Conservation (phyloP, 2,113 vertebrate genomes). For the Amazona vittata region DNA sequence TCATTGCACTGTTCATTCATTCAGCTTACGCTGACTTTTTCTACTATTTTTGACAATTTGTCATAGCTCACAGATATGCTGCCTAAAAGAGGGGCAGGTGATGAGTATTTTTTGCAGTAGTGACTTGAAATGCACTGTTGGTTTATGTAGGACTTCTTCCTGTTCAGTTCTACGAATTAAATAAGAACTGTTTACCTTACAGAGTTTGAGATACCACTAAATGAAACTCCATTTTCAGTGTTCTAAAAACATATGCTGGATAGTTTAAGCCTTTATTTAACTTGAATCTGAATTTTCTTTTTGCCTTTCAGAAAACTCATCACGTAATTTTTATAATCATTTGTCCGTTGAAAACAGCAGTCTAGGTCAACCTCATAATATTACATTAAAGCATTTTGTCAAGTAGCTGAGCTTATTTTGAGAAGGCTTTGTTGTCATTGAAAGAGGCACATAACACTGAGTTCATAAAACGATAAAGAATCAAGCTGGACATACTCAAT, state of each 20-base stretch:
- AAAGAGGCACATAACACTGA: background rate
- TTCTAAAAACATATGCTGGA: background rate
- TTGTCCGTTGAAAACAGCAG: background rate
- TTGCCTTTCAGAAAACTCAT: background rate
- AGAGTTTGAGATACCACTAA: background rate
- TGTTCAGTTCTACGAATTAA: background rate
- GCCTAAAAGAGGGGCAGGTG: background rate
- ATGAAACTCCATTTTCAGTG: background rate
- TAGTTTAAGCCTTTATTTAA: background rate
- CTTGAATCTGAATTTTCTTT: background rate
- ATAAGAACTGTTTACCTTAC: background rate
- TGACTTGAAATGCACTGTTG: background rate
- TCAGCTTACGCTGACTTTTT: background rate
- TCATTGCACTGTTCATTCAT: background rate
- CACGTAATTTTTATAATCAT: background rate
- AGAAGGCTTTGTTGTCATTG: background rate
- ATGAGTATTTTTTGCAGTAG: background rate
- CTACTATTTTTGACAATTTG: background rate
- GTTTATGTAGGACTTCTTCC: background rate
- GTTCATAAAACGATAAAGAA: background rate
- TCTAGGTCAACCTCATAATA: background rate
- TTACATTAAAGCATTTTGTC: background rate
- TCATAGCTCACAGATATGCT: background rate
- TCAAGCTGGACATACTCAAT: background rate
- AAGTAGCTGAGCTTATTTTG: background rate